phyloP scores from a whole-genome alignment of 2,888 invertebrate species.

The Temnothorax ravouxi region DNA sequence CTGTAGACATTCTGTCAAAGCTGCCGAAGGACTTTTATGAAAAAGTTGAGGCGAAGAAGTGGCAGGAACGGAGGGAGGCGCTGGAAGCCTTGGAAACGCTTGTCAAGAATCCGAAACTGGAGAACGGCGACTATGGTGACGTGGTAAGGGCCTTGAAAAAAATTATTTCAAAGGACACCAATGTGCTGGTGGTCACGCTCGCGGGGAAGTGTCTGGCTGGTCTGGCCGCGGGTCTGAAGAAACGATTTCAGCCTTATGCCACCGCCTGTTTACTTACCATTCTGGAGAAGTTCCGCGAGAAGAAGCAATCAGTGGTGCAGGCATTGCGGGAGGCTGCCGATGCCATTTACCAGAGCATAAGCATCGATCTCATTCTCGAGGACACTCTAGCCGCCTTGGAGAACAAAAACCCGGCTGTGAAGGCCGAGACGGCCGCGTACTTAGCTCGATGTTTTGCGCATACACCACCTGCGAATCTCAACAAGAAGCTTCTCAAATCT shows the following conservation, averaged over 20 bases:
- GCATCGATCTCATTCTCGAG: constrained; percentile 94
- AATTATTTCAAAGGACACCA: constrained; percentile 97
- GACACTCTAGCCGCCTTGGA: constrained; percentile 94
- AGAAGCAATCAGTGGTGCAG: constrained; percentile 95
- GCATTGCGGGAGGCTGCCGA: constrained; percentile 96
- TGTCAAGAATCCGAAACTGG: constrained; percentile 93
- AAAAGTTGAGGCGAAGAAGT: constrained; percentile 97
- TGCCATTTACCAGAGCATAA: constrained; percentile 93
- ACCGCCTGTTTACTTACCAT: constrained; percentile 91
- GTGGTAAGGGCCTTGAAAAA: constrained; percentile 95
- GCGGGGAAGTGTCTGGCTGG: constrained; percentile 94
- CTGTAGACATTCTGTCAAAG: constrained; percentile 97
- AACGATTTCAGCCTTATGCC: constrained; percentile 95
- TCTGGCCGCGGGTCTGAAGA: constrained; percentile 95
- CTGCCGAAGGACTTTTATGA: constrained; percentile 98
- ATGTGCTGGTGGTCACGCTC: constrained; percentile 96
- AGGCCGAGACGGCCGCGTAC: constrained; percentile 95
- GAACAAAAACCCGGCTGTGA: constrained; percentile 96
- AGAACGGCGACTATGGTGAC: constrained; percentile 97
- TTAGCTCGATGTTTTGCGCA: constrained; percentile 93
- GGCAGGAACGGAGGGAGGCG: constrained; percentile 98
- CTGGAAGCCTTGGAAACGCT: constrained; percentile 94
- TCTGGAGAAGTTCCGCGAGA: constrained; percentile 99
- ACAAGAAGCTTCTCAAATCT: constrained; percentile 96
- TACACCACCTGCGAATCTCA: constrained; percentile 93